These are phyloP conservation scores for Neelides sp. DNA, from an alignment of 1,140 invertebrate genomes.

Conservation along the genomic window DNA sequence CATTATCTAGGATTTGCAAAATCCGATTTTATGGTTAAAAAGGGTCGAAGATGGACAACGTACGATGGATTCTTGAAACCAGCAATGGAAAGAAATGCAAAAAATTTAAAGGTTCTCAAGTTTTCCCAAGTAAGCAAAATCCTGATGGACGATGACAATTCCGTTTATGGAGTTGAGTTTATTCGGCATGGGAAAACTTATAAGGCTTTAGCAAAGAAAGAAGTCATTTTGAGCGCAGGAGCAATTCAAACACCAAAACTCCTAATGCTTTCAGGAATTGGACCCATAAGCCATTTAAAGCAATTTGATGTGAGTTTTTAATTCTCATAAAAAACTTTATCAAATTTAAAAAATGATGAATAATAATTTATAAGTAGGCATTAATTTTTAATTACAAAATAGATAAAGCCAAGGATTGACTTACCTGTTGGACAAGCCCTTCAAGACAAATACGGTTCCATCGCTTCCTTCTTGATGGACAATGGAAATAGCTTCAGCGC, in stretches of 20 bases:
- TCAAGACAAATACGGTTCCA: conserved; percentile 12
- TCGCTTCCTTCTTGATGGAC: too few species aligned
- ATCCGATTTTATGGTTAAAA: conserved; percentile 5
- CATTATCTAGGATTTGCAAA: too few species aligned
- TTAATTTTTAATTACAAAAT: not conserved
- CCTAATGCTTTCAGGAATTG: conserved; percentile 39
- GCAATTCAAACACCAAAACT: conserved; percentile 33
- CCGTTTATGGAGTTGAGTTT: conserved; percentile 34
- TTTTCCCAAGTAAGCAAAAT: conserved; percentile 45
- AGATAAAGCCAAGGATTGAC: conserved; percentile 2
- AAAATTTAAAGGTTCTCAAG: conserved; percentile 11
- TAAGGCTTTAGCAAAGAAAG: conserved; percentile 31
- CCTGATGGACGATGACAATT: conserved; percentile 41
- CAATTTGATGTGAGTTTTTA: conserved; percentile 14
- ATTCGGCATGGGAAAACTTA: conserved; percentile 30
- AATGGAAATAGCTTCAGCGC: too few species aligned
- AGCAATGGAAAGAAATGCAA: not conserved
- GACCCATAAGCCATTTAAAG: conserved; percentile 35
- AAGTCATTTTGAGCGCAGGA: conserved; percentile 34
- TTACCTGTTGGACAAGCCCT: conserved; percentile 8
- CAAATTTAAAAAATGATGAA: too few species aligned
- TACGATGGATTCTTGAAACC: conserved; percentile 9
- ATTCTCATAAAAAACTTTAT: not conserved
- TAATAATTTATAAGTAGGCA: not conserved
- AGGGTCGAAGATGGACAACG: conserved; percentile 7